These are phyloP conservation scores for Drosophila burlai DNA, from an alignment of 1,140 invertebrate species.

Conservation along the genomic window DNA sequence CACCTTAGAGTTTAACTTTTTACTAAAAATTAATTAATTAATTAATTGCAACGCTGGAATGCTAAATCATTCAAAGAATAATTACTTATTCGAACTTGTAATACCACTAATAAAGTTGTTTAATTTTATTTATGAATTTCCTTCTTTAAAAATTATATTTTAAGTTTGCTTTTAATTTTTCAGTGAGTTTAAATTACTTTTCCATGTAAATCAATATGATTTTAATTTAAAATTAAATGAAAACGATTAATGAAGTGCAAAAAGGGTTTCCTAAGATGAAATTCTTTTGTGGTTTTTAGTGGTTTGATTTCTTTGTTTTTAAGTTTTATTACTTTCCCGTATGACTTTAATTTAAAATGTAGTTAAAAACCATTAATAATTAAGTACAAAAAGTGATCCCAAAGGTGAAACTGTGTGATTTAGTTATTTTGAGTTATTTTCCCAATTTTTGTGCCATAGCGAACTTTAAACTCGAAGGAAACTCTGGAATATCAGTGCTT, in stretches of 20 bases:
- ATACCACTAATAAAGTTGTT: no score
- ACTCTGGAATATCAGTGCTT: conserved; percentile 20
- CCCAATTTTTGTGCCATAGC: neutral
- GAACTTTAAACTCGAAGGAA: neutral
- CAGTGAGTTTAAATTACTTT: neutral
- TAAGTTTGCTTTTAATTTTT: neutral
- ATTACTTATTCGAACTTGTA: neutral
- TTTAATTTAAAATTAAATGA: neutral
- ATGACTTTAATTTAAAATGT: neutral
- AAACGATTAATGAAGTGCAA: neutral
- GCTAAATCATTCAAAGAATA: no score
- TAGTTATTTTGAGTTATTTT: neutral
- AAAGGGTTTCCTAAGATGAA: neutral
- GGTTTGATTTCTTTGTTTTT: neutral
- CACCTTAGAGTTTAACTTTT: no score
- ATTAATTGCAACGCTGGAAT: neutral
- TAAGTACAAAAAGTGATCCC: neutral
- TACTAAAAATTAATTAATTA: no score
- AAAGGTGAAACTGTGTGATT: neutral
- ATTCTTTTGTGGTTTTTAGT: neutral
- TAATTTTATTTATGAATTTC: no score
- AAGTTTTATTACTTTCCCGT: neutral
- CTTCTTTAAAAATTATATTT: neutral
- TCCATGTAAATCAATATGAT: neutral
- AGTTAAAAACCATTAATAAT: neutral